Evolutionary conservation across 2,113 vertebrate genomes (phyloP).

Genomic region (Herpetotheres cachinnans): DNA sequence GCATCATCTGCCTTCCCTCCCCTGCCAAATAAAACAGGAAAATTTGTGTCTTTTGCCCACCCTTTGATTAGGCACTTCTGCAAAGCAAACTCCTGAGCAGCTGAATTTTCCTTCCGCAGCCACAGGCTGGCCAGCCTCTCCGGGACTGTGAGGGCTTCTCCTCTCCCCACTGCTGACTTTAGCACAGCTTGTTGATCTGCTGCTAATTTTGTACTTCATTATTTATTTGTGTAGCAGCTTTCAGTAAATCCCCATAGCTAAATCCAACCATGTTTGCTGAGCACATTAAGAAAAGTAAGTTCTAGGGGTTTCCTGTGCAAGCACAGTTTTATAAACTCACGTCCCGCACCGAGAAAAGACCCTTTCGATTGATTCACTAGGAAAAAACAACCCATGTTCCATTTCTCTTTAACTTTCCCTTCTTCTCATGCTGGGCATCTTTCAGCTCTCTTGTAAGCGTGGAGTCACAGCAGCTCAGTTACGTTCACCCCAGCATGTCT

Average conservation of each 20-base stretch:
- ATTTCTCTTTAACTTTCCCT: not conserved
- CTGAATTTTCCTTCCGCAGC: not conserved
- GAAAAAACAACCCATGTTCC: not conserved
- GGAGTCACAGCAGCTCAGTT: accelerated
- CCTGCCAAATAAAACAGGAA: constrained; percentile 24
- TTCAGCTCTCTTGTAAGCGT: accelerated
- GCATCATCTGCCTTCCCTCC: not conserved
- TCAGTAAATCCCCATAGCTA: constrained; percentile 34
- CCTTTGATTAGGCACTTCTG: not conserved
- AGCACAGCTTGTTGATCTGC: constrained; percentile 20
- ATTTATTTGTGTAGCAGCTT: constrained; percentile 44
- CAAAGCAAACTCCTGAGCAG: not conserved
- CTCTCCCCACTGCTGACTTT: not conserved
- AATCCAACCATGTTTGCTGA: not conserved
- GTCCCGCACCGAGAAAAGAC: accelerated
- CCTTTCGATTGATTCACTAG: not conserved
- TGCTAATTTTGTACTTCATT: constrained; percentile 13
- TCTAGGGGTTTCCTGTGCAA: not conserved
- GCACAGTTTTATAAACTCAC: not conserved
- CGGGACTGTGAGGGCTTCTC: not conserved
- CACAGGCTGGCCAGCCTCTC: not conserved
- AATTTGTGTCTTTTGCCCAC: not conserved
- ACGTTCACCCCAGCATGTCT: not conserved
- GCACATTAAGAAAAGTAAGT: not conserved
- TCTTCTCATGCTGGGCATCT: accelerated